Conservation (phyloP, 2,888 invertebrate genomes). For the Glaucopsyche alexis region DNA sequence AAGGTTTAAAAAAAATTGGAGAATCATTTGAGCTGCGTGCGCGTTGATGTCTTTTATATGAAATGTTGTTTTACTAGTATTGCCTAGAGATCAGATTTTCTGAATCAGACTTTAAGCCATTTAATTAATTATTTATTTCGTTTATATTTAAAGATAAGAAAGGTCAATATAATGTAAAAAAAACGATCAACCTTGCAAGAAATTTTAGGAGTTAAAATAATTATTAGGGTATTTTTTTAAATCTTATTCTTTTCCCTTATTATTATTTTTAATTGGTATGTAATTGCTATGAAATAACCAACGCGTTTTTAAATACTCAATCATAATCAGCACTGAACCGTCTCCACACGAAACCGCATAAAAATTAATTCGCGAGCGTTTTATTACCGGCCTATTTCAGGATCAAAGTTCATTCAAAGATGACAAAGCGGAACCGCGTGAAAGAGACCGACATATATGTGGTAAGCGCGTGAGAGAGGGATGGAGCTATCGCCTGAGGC, state of each 20-base stretch:
- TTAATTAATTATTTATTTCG: no score
- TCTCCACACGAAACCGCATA: neutral
- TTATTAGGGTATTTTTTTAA: neutral
- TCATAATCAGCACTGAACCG: neutral
- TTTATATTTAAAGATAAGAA: neutral
- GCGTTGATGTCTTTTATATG: constrained; percentile 23
- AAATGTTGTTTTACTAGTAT: neutral
- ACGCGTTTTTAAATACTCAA: neutral
- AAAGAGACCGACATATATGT: constrained; percentile 40
- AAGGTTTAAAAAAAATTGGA: no score
- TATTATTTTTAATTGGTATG: no score
- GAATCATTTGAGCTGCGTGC: neutral
- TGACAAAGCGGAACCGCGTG: constrained; percentile 62
- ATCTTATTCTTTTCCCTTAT: neutral
- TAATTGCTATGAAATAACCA: no score
- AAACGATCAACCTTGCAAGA: neutral
- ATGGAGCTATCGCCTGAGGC: constrained; percentile 55
- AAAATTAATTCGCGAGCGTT: constrained; percentile 38
- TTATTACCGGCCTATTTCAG: constrained; percentile 65
- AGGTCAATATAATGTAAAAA: neutral
- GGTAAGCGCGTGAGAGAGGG: constrained; percentile 43
- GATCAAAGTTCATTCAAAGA: constrained; percentile 73
- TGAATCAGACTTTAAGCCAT: no score
- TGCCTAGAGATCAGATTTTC: neutral
- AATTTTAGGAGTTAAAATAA: neutral